phyloP scores from a whole-genome alignment of 2,797 vertebrate genomes.

The Taenioides sp. region DNA sequence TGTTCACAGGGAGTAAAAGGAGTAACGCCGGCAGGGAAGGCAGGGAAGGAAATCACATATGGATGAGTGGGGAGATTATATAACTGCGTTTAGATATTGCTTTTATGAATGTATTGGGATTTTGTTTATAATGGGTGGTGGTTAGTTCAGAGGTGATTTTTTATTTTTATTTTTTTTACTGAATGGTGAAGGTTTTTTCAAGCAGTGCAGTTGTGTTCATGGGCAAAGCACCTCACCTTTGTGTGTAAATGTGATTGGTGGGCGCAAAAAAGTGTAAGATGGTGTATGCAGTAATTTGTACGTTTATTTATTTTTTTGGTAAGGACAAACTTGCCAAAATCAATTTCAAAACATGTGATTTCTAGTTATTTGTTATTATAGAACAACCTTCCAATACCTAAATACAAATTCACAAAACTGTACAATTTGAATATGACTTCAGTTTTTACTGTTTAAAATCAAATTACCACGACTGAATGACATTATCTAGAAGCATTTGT shows the following conservation, averaged over 20 bases:
- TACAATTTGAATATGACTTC: neutral
- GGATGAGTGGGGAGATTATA: neutral
- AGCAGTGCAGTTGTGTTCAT: neutral
- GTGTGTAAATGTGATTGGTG: neutral
- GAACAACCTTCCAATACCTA: neutral
- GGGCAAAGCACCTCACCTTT: neutral
- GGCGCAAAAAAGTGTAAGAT: too few species aligned
- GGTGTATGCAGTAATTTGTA: too few species aligned
- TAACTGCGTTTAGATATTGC: neutral
- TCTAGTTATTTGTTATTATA: neutral
- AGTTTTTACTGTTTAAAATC: neutral
- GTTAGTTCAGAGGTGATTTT: neutral
- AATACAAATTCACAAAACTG: neutral
- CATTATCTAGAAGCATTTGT: neutral
- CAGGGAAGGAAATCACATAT: slow-evolving; percentile 29
- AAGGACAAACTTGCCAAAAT: neutral
- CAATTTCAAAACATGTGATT: neutral
- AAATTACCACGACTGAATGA: neutral
- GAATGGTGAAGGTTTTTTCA: neutral
- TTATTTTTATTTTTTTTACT: neutral
- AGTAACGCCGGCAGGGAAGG: slow-evolving; percentile 33
- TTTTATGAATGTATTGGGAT: neutral
- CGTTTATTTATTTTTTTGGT: too few species aligned
- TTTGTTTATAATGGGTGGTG: neutral
- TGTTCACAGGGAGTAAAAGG: slow-evolving; percentile 42